Conservation (phyloP, 92 coral and sea anemone species). For the Heteractis magnifica region DNA sequence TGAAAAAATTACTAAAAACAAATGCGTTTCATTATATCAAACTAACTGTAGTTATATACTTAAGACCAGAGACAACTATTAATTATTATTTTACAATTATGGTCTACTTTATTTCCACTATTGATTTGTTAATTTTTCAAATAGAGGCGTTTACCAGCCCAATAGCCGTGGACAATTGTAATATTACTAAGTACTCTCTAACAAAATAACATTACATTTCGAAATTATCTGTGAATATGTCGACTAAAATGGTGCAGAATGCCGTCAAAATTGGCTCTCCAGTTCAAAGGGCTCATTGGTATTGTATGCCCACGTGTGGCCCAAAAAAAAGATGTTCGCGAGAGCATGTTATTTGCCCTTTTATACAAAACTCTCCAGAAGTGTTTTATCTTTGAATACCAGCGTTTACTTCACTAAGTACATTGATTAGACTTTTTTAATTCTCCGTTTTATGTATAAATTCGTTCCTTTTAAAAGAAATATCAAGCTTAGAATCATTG, state of each 20-base stretch:
- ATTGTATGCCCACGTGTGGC: slow-evolving; percentile 24
- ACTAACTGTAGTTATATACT: background rate
- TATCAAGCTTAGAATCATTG: background rate
- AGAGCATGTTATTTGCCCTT: slow-evolving; percentile 14
- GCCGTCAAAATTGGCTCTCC: background rate
- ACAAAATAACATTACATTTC: slow-evolving; percentile 4
- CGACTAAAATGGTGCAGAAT: background rate
- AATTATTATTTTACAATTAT: background rate
- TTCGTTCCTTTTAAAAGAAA: background rate
- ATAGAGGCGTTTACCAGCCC: slow-evolving; percentile 13
- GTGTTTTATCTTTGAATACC: slow-evolving; percentile 11
- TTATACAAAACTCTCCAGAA: slow-evolving; percentile 9
- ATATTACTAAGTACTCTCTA: slow-evolving; percentile 20
- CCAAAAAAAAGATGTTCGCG: background rate
- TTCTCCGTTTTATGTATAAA: background rate
- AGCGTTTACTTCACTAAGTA: slow-evolving; percentile 14
- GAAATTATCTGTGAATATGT: background rate
- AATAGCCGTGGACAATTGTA: slow-evolving; percentile 6
- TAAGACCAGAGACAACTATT: background rate
- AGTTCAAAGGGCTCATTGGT: slow-evolving; percentile 1
- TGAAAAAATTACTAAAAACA: background rate
- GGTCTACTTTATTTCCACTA: background rate
- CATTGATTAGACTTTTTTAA: background rate
- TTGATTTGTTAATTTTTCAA: slow-evolving; percentile 5
- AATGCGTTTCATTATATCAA: background rate